Percentiles rank a stretch among this genome's conserved stretches.
These are phyloP conservation scores for Pollenia griseotomentosa DNA, from an alignment of 2,888 invertebrate species.

Conservation along the genomic window DNA sequence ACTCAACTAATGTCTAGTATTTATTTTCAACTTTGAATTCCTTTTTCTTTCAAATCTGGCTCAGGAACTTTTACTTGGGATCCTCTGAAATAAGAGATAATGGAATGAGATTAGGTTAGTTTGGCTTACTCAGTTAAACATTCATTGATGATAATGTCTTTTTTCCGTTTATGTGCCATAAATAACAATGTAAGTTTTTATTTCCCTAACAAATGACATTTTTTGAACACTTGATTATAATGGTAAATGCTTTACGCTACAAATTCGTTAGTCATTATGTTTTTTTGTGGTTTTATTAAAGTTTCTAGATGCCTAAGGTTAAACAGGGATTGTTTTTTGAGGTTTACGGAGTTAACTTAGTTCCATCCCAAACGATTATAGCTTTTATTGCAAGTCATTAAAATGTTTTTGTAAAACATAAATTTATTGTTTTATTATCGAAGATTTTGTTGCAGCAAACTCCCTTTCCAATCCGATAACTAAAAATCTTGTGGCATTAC, in stretches of 20 bases:
- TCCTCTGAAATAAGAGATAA: too few species aligned
- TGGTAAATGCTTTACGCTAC: neutral
- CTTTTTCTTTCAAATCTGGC: too few species aligned
- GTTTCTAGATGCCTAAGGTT: neutral
- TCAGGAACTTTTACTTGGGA: too few species aligned
- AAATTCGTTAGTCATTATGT: neutral
- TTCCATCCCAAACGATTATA: neutral
- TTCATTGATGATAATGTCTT: slow-evolving; percentile 35
- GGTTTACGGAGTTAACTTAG: neutral
- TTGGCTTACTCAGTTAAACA: neutral
- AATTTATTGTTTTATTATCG: too few species aligned
- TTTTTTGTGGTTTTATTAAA: neutral
- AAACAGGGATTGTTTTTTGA: neutral
- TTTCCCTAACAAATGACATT: slow-evolving; percentile 8
- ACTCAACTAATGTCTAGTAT: too few species aligned
- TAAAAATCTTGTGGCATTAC: neutral
- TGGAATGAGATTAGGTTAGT: neutral
- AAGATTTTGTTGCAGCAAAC: neutral
- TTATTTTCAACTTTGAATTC: too few species aligned
- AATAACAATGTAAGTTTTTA: slow-evolving; percentile 5
- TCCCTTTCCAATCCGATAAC: neutral
- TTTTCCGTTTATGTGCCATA: neutral
- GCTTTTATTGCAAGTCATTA: neutral
- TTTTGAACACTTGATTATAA: neutral
- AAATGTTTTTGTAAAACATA: neutral